Evolutionary conservation across 2,888 invertebrate species (phyloP).

Genomic region (Hyposoter didymator): DNA sequence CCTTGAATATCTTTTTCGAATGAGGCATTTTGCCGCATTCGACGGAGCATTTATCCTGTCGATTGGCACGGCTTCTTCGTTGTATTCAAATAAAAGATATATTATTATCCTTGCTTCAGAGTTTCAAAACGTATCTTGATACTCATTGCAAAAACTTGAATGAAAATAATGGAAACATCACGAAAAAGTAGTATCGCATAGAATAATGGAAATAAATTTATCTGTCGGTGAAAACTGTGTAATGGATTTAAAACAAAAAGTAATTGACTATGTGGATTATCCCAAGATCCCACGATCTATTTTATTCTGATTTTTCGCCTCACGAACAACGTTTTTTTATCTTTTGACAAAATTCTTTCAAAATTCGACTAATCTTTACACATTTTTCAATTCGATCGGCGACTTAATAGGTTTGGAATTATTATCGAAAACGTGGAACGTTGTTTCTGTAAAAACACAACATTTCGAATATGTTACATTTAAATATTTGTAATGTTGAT

Average conservation of each 20-base stretch:
- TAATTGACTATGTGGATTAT: background rate
- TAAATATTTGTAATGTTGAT: conserved; percentile 54
- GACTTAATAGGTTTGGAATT: background rate
- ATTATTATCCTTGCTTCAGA: conserved; percentile 1
- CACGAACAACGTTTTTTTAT: background rate
- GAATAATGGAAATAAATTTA: background rate
- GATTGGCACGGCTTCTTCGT: background rate
- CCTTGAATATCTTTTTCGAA: background rate
- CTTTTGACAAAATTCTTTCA: background rate
- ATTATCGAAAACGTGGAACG: background rate
- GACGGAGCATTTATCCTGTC: background rate
- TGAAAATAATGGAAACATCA: background rate
- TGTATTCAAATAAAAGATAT: background rate
- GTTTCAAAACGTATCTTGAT: background rate
- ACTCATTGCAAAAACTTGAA: background rate
- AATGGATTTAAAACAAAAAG: background rate
- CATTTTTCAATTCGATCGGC: background rate
- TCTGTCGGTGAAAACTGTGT: background rate
- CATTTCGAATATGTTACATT: conserved; percentile 42
- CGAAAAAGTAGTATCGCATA: background rate
- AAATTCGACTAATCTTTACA: background rate
- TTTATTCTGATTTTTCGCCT: background rate
- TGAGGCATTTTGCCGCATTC: background rate
- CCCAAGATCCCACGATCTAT: background rate
- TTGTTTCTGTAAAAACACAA: conserved; percentile 1